A percentile compares a stretch with the other conserved stretches of the same genome.
These are phyloP conservation scores for Oncorhynchus masou DNA, from an alignment of 2,113 vertebrate genomes.

Conservation along the genomic window DNA sequence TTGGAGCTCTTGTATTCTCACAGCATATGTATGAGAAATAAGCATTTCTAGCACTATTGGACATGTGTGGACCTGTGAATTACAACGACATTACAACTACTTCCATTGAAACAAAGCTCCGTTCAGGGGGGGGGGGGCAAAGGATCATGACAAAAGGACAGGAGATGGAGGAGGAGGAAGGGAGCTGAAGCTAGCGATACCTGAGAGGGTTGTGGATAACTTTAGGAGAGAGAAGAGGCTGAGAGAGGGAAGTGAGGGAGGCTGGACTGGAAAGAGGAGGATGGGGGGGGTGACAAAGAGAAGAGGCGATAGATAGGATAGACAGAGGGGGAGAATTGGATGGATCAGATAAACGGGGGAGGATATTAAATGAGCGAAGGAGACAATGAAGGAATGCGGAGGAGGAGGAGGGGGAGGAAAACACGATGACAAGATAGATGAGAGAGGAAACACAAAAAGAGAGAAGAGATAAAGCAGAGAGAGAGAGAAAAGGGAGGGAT, in stretches of 20 bases:
- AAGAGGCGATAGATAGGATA: constrained; percentile 18
- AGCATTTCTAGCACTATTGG: too few species aligned
- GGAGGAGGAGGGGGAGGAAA: constrained; percentile 4
- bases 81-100: too few species aligned
- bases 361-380: constrained; percentile 12
- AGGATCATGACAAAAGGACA: too few species aligned
- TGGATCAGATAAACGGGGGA: neutral
- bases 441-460: neutral
- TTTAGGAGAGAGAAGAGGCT: neutral
- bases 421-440: constrained; percentile 35
- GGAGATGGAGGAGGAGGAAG: neutral
- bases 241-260: neutral
- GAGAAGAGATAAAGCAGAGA: too few species aligned
- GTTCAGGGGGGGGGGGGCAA: neutral
- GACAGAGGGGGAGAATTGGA: constrained; percentile 14
- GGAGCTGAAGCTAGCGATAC: neutral
- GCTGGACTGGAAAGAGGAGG: neutral
- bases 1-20: too few species aligned
- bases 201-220: too few species aligned
- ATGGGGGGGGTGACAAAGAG: constrained; percentile 6
- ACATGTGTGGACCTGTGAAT: too few species aligned
- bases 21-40: too few species aligned
- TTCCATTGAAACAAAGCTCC: neutral
- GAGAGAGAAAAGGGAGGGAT: constrained; percentile 2
- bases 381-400: constrained; percentile 28